Percentiles rank a stretch among this genome's conserved stretches.
Evolutionary conservation across 2,113 vertebrate species (phyloP).

Genomic region (Quiscalus mexicanus): DNA sequence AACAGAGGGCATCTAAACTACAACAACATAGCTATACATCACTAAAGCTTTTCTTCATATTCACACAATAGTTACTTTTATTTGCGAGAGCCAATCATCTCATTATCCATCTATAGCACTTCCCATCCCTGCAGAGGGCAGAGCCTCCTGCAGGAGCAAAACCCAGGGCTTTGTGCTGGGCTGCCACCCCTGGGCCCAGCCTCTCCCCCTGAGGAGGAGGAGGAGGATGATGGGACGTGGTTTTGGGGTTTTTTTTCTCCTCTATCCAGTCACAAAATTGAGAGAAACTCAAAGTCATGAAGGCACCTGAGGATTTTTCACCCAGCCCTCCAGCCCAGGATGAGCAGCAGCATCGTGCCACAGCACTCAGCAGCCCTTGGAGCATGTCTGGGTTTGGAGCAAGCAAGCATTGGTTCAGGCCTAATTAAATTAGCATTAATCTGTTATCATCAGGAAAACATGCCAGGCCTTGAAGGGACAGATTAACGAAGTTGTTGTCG

Average conservation of each 20-base stretch:
- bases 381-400: neutral
- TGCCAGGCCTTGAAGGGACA: neutral
- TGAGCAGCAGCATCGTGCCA: neutral
- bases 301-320: neutral
- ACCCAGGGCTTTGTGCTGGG: fast-evolving
- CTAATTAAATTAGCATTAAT: neutral
- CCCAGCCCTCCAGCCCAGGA: neutral
- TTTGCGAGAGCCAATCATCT: too few relatives aligned
- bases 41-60: too few relatives aligned
- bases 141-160: neutral
- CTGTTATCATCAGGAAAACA: neutral
- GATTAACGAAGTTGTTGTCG: fast-evolving
- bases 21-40: too few relatives aligned
- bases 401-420: neutral
- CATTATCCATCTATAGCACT: too few relatives aligned
- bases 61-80: too few relatives aligned
- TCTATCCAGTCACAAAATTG: neutral
- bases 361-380: neutral
- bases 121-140: fast-evolving
- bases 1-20: too few relatives aligned
- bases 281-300: neutral
- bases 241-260: neutral
- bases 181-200: fast-evolving
- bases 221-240: fast-evolving
- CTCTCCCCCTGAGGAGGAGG: fast-evolving